Conservation (phyloP, 2,888 invertebrate genomes). For the Meganola albula region DNA sequence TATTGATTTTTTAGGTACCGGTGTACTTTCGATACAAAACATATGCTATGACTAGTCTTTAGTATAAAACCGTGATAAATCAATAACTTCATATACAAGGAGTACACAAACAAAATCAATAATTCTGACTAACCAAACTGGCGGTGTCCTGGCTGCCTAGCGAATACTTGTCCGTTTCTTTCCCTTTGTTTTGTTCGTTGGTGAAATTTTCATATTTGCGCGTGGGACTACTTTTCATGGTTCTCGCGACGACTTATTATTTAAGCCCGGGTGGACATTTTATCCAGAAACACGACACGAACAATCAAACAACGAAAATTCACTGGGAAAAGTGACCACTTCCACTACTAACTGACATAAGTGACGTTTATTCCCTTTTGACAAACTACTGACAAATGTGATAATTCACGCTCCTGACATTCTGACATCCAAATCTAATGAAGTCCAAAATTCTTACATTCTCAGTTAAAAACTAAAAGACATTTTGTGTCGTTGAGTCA, state of each 20-base stretch:
- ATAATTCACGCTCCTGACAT: no score
- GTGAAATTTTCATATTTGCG: slow-evolving; percentile 73
- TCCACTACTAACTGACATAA: slow-evolving; percentile 10
- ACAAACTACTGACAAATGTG: no score
- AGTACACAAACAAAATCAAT: slow-evolving; percentile 73
- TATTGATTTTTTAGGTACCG: no score
- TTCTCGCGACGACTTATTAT: slow-evolving; percentile 55
- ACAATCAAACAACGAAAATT: slow-evolving; percentile 43
- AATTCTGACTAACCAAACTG: slow-evolving; percentile 71
- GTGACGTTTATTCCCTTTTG: neutral
- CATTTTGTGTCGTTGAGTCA: no score
- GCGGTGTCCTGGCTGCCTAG: slow-evolving; percentile 74
- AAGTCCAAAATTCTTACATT: no score
- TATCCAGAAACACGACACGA: slow-evolving; percentile 50
- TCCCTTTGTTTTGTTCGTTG: slow-evolving; percentile 64
- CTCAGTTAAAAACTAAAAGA: no score
- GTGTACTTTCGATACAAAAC: slow-evolving; percentile 9
- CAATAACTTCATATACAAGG: slow-evolving; percentile 58
- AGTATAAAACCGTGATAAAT: slow-evolving; percentile 45
- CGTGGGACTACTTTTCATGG: slow-evolving; percentile 74
- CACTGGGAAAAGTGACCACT: slow-evolving; percentile 41
- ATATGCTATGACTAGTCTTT: slow-evolving; percentile 26
- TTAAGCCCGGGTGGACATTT: slow-evolving; percentile 67
- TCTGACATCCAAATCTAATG: no score
- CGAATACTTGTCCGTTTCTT: slow-evolving; percentile 71